These are phyloP conservation scores for Caenorhabditis doughertyi DNA, from an alignment of 2,888 invertebrate species.

Conservation along the genomic window DNA sequence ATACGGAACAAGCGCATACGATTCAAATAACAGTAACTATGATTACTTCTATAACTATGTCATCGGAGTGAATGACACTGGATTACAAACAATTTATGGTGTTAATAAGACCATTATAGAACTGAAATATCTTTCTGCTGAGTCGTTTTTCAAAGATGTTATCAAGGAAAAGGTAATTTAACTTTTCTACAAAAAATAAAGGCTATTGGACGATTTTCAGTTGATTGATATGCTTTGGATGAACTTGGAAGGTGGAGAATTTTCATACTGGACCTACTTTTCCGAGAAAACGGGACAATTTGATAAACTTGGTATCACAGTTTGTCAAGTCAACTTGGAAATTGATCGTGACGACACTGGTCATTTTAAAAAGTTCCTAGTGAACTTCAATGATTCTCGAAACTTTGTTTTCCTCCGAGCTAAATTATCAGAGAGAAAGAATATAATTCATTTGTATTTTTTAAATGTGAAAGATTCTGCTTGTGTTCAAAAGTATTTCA, in stretches of 20 bases:
- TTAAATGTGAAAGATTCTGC: conserved; percentile 3
- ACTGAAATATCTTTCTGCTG: conserved; percentile 5
- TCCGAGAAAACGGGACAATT: neutral
- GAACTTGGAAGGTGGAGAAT: conserved; percentile 35
- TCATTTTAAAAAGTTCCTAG: conserved; percentile 21
- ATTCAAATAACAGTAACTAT: neutral
- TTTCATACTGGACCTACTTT: conserved; percentile 40
- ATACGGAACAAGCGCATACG: conserved; percentile 25
- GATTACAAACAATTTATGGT: conserved; percentile 27
- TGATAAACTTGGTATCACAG: conserved; percentile 11
- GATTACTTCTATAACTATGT: conserved; percentile 34
- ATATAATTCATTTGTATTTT: conserved; percentile 4
- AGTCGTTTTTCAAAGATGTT: conserved; percentile 8
- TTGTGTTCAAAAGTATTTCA: conserved; percentile 45
- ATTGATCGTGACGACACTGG: conserved; percentile 1
- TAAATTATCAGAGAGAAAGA: neutral
- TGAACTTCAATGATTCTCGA: neutral
- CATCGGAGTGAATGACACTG: conserved; percentile 41
- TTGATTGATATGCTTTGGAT: conserved; percentile 40
- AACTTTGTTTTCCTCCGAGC: conserved; percentile 15
- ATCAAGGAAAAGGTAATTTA: conserved; percentile 7
- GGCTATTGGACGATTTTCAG: neutral
- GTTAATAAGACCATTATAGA: neutral
- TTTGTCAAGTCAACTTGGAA: conserved; percentile 39
- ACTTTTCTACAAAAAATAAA: neutral